Percentiles rank a stretch among this genome's conserved stretches.
phyloP scores from a whole-genome alignment of 2,113 vertebrate genomes.

The Xenopus borealis region DNA sequence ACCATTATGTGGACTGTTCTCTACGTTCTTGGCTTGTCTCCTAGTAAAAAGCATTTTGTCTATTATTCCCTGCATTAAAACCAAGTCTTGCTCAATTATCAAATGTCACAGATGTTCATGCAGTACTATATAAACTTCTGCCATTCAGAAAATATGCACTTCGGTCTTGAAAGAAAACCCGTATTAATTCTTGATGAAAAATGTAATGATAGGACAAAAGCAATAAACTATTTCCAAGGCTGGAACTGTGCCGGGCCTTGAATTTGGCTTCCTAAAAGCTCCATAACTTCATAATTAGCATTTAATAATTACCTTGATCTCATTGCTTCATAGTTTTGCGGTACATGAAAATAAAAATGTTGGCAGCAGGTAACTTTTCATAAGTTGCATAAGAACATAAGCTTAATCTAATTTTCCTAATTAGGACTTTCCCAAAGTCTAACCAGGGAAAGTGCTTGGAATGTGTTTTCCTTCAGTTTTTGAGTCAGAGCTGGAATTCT shows the following conservation, averaged over 20 bases:
- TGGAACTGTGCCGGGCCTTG: background rate
- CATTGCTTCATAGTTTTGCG: conserved; percentile 17
- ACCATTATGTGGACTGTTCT: too few species aligned
- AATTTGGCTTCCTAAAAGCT: background rate
- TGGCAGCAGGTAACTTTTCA: background rate
- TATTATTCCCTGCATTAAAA: too few species aligned
- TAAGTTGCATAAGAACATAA: background rate
- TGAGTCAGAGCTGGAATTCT: conserved; percentile 2
- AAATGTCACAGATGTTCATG: too few species aligned
- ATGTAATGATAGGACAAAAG: conserved; percentile 11
- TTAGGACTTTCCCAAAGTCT: conserved; percentile 14
- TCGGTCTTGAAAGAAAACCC: conserved; percentile 2
- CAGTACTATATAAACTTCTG: too few species aligned
- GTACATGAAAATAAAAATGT: background rate
- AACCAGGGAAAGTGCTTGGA: background rate
- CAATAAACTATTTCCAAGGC: background rate
- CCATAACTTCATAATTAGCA: conserved; percentile 2
- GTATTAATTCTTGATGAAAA: conserved; percentile 23
- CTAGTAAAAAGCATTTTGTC: too few species aligned
- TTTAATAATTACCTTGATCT: conserved; percentile 5
- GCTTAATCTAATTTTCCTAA: background rate
- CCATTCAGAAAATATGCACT: too few species aligned
- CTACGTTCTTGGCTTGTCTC: too few species aligned
- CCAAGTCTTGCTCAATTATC: too few species aligned
- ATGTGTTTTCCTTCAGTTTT: conserved; percentile 1